Base-by-base conservation (phyloP, 1,140 invertebrate species). In the Lepidurus apus region DNA sequence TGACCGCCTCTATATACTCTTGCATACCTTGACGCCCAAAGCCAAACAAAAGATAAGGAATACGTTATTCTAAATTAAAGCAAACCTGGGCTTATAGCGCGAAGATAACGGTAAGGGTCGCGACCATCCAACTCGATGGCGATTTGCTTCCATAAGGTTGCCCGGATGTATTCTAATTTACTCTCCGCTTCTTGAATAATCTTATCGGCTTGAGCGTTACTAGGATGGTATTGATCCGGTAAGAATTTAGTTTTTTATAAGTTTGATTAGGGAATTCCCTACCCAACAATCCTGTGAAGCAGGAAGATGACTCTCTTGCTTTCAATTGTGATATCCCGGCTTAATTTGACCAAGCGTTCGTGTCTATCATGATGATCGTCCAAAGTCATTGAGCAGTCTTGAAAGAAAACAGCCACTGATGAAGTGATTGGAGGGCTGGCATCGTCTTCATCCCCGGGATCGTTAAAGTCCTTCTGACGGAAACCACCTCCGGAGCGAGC, bases 251-350 rank as follows among this genome's bases (percentile, higher is more conserved):
- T 81, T 10, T 42, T 26, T 43, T 34, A 3, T 34, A 3, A 34
- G 34, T 34, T 34, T 26, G 26, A 1, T 34, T 34, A 34, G 34
- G 4, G 34, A 34, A 34, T 10, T 78, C 77, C 77, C 74, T 80
- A 86, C 87, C 83, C 85, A 43, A 88, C 86, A 74, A 91, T 86
- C 42, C 92, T 91, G 82, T 97, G 95, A 13, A 97, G 85, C 21
- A 93, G 85, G 84, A 95, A 96, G 79, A 97, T 97, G 17, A 93
- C 91, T 80, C 94, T 87, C 84, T 97, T 97, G 82, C 94, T 95
- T 83, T 96, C 93, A 80, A 96, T 95, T 1, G 93, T 96, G n/a
- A 96, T 90, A 84, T 97, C 95, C 74, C 95, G 86, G 79, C 92
- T 91, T 1, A 92, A 84, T 86, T 96, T 96, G 0, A 95, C 89